These are phyloP conservation scores for Ranitomeya variabilis DNA, from an alignment of 2,113 vertebrate genomes.

Conservation along the genomic window DNA sequence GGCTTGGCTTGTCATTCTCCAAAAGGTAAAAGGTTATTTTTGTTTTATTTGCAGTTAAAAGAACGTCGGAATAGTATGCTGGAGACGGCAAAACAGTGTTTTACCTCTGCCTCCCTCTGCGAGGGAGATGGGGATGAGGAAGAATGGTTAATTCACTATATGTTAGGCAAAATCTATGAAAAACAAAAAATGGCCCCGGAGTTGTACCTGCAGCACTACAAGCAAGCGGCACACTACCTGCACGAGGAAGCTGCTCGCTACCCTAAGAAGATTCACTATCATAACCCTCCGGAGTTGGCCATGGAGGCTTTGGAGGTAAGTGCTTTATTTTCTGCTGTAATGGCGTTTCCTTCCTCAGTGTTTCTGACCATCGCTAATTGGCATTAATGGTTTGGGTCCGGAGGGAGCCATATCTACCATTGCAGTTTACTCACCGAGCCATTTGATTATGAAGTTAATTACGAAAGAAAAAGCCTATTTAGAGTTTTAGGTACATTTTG, in stretches of 20 bases:
- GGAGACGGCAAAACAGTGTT: conserved; percentile 87
- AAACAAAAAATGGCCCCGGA: conserved; percentile 84
- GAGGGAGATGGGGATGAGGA: conserved; percentile 94
- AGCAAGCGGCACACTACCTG: conserved; percentile 88
- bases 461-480: not conserved
- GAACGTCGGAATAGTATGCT: conserved; percentile 90
- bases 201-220: conserved; percentile 88
- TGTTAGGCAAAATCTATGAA: conserved; percentile 97
- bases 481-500: not conserved
- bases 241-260: conserved; percentile 96
- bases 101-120: conserved; percentile 85
- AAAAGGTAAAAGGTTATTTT: not conserved
- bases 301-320: conserved; percentile 97
- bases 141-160: conserved; percentile 98
- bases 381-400: not conserved
- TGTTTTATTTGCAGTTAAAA: conserved; percentile 79
- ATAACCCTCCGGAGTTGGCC: conserved; percentile 94
- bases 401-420: not conserved
- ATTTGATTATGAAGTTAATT: not conserved
- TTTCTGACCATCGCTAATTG: not conserved
- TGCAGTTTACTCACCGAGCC: not conserved
- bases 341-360: too few relatives aligned
- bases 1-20: too few relatives aligned
- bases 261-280: conserved; percentile 97
- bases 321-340: too few relatives aligned